A percentile compares a stretch with the other conserved stretches of the same genome.
Evolutionary conservation across 2,888 invertebrate species (phyloP).

Genomic region (Tetrapedia diversipes): DNA sequence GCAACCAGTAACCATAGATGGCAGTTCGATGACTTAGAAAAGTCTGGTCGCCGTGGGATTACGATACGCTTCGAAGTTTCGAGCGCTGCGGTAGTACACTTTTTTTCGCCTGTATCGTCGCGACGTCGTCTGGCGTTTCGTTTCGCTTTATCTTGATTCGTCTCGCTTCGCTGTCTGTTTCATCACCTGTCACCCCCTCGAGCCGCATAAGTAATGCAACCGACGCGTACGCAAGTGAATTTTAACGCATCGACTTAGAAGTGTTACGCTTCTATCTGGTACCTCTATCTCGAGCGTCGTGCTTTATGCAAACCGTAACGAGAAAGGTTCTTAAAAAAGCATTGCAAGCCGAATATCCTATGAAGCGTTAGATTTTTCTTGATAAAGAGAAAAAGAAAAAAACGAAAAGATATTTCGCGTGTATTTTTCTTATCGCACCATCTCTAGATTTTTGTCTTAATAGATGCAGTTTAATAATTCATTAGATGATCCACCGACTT

Average conservation of each 20-base stretch:
- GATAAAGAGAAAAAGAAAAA: too few species aligned
- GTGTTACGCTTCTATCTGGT: background rate
- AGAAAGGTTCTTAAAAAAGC: background rate
- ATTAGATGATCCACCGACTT: background rate
- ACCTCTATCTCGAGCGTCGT: background rate
- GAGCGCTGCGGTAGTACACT: slow-evolving; percentile 38
- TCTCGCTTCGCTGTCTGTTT: slow-evolving; percentile 16
- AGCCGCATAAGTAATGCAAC: slow-evolving; percentile 22
- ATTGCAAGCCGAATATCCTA: background rate
- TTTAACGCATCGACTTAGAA: background rate
- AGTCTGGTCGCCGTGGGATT: slow-evolving; percentile 25
- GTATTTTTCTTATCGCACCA: background rate
- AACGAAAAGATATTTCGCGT: background rate
- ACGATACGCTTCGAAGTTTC: slow-evolving; percentile 15
- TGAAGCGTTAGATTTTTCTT: background rate
- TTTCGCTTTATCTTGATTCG: slow-evolving; percentile 32
- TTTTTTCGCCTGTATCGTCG: slow-evolving; percentile 63
- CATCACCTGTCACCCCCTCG: slow-evolving; percentile 24
- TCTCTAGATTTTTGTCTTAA: background rate
- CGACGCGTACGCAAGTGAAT: background rate
- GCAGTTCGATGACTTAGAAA: slow-evolving; percentile 60
- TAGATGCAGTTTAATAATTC: slow-evolving; percentile 3
- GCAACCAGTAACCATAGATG: slow-evolving; percentile 64
- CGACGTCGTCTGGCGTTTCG: slow-evolving; percentile 36
- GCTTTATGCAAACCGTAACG: background rate